Base-by-base conservation (phyloP, 2,113 vertebrate genomes). In the Peromyscus californicus region DNA sequence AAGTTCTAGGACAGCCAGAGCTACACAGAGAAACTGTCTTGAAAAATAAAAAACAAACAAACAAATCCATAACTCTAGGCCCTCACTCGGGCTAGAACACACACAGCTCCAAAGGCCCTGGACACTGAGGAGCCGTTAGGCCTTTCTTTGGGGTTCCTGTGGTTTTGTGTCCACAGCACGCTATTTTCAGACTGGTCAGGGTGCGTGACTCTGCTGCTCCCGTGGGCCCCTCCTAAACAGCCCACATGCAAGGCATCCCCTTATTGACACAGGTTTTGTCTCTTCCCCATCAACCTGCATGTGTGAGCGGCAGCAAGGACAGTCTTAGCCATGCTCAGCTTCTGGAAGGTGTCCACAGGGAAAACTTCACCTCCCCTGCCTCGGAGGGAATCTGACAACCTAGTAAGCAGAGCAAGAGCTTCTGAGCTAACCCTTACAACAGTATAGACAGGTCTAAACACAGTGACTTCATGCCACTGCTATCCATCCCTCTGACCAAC, bases 261-360 rank as follows among this genome's bases (percentile, higher is more conserved):
- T 26, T 59, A 21, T n/a, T 78, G 69, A 54, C 15, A n/a, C 12
- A 6, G 54, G 70, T 48, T 78, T 61, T 65, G 31, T 36, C 76
- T n/a, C 85, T 61, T 51, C 33, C 39, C 59, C 7, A 31, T 57
- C 78, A 59, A 17, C 4, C 7, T 0, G 0, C 82, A 42, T 1
- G 5, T 48, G 16, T 21, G 59, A 92, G 12, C 82, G 57, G 59
- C 36, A 61, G 3, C 70, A 1, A 45, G 69, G 91, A 94, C 94
- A 94, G 74, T 42, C 91, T 45, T 7, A 2, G 67, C 86, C 93
- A 93, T 94, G 93, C 95, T 94, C 61, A 48, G 74, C 91, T 96
- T 95, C 95, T 96, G 95, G 93, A 93, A 89, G 57, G 16, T 22
- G 74, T 89, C 93, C 90, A 97, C 93, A 79, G 13, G 36, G 5